Base-by-base conservation (phyloP, 2,888 invertebrate species). In the Melieria crassipennis region DNA sequence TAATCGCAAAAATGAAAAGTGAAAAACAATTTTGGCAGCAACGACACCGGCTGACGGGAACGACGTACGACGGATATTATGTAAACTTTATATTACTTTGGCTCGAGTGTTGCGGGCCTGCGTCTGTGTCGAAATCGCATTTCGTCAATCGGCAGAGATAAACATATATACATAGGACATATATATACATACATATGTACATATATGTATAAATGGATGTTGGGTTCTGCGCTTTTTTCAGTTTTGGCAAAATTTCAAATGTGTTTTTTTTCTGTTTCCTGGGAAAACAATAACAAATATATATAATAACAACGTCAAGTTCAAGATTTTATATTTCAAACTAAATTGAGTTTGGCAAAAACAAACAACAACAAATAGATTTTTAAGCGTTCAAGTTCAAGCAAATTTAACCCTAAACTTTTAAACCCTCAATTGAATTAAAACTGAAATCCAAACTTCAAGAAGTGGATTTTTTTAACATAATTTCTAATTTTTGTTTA, bases 241-340 rank as follows among this genome's bases (percentile, higher is more conserved):
- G 30, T 16, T 48, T 7, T 62, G 16, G 13, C 47, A 62, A 30
- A 69, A 62, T 30, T 69, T 48, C 30, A 30, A 30, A 30, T 30
- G 30, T 30, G 30, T 30, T 30, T 30, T 48, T 50, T 50, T 47
- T 46, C 50, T 48, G 50, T 52, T 45, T 43, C 50, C 45, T 50
- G 47, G 60, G n/a, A 52, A 58, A 46, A n/a, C 9, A 4, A 57
- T n/a, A 57, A 67, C 60, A 58, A 16, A 57, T 13, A 69, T 30
- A 52, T 45, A 68, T 46, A 56, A 63, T 16, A 46, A 4, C 45
- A 50, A 16, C 61, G 30, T 30, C 68, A 75, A 75, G 71, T 65
- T 75, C 75, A 78, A 75, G 75, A 73, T 76, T 62, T 76, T 75
- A 47, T 52, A n/a, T 52, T 5, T 52, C 13, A 52, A 10, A 52